Evolutionary conservation across 2,113 vertebrate genomes (phyloP), one percentile per base, ranked within the genome.

Genomic region (Scytalopus superciliaris): DNA sequence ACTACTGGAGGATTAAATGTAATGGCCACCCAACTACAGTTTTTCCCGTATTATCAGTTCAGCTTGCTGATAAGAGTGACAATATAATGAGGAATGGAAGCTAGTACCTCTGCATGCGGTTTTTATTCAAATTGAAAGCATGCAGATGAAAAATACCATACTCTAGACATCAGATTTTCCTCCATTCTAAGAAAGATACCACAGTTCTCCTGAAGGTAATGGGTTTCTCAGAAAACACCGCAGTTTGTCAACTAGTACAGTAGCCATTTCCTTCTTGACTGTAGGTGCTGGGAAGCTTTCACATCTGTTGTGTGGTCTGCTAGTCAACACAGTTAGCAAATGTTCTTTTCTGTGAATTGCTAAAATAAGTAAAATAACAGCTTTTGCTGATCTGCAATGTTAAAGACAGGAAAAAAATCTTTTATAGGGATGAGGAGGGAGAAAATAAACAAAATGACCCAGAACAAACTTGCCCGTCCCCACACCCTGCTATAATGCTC

Each of bases 121-220:
- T 96, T 92, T 94, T 95, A 96, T 96, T 97, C 88, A 93, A 89
- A 83, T 14, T 62, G 19, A 81, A 96, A 80, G 37, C 60, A 56
- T 1, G 3, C 1, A 47, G 40, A 88, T 93, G 81, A 97, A 96
- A 96, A 96, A 95, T 83, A 86, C 18, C 47, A 16, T 64, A 68
- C 9, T 37, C 64, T 67, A 93, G 63, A 27, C 87, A 59, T 55
- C 37, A 81, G 73, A 84, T 33, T 83, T 93, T 85, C 53, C 84
- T 95, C 50, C 3, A 1, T 96, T 96, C 91, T 95, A 55, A 81
- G 86, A 95, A 96, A 33, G n/a, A 86, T 67, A 40, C 12, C 49
- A 79, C 56, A 62, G 74, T 27, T 96, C 55, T 96, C 56, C 33
- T 81, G 64, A 25, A 81, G 56, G 39, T 87, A 94, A 83, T 75